phyloP scores from a whole-genome alignment of 1,140 invertebrate species.

The Andricus grossulariae region DNA sequence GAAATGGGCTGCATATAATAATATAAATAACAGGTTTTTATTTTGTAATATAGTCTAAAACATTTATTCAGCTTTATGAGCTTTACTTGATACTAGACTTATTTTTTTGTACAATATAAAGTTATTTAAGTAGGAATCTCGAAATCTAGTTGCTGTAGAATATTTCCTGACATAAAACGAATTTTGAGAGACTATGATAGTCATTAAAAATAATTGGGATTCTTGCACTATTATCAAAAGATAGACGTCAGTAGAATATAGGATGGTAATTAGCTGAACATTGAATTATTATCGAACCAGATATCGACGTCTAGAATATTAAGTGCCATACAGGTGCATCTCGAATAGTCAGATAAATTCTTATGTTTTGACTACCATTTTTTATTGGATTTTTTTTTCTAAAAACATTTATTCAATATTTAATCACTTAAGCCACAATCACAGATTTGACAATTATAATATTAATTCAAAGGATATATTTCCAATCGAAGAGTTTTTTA shows the following conservation, averaged over 20 bases:
- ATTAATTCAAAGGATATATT: no score
- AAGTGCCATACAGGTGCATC: background rate
- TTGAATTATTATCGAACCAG: constrained; percentile 7
- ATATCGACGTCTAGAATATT: background rate
- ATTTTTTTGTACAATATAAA: no score
- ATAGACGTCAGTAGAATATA: constrained; percentile 5
- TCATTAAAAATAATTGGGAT: background rate
- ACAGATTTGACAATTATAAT: no score
- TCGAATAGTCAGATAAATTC: background rate
- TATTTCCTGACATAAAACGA: background rate
- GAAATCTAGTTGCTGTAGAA: background rate
- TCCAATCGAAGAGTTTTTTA: no score
- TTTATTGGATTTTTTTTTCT: background rate
- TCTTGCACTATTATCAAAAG: background rate
- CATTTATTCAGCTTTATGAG: no score
- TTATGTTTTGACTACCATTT: background rate
- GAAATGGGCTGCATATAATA: no score
- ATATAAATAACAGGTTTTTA: no score
- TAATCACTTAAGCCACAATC: no score
- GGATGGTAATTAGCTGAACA: constrained; percentile 1
- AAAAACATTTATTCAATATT: background rate
- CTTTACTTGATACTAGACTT: no score
- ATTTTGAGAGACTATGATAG: background rate
- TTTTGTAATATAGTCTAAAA: no score
- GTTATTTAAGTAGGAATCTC: no score